Base-by-base conservation (phyloP, 2,113 vertebrate species). In the Pterophyllum scalare region DNA sequence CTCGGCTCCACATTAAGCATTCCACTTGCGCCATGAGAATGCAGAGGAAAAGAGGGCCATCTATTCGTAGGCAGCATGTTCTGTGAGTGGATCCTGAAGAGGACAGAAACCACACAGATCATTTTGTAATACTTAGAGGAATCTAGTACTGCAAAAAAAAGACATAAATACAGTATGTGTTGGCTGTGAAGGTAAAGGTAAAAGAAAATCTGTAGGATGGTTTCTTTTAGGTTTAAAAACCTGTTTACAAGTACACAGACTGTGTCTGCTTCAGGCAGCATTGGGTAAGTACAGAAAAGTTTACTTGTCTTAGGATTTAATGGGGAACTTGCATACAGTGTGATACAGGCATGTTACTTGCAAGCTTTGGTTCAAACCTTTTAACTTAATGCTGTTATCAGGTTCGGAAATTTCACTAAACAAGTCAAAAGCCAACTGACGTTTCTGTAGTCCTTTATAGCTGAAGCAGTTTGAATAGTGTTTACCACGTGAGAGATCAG, bases 1-100 rank as follows among this genome's bases (percentile, higher is more conserved):
- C 5, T 96, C 93, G 4, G 91, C 81, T 9, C 94, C 94, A 58
- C 96, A 97, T 19, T 80, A 38, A 19, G 80, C 12, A 20, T 99
- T 99, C 98, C 98, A 99, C 74, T 94, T 97, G 95, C 98, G 99
- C 97, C 96, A 95, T 1, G 95, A 87, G 87, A 99, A 99, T 1
- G 96, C 96, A 61, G 97, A 93, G 52, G 96, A 94, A 2, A 96
- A 70, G 33, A 98, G 93, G 14, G 98, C 97, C 96, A 99, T 98
- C 92, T 99, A 96, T 40, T 96, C 95, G 49, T 98, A 99, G 46
- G 93, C 94, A 40, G 89, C 94, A 5, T 94, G 56, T 86, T 98
- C 98, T 43, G 93, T 91, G 2, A 91, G 40, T n/a, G 95, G 90
- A 33, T 92, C 90, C 98, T 98, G 89, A 80, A 84, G 58, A 84